Conservation (phyloP, 2,113 vertebrate species). For the Phyllostomus hastatus region DNA sequence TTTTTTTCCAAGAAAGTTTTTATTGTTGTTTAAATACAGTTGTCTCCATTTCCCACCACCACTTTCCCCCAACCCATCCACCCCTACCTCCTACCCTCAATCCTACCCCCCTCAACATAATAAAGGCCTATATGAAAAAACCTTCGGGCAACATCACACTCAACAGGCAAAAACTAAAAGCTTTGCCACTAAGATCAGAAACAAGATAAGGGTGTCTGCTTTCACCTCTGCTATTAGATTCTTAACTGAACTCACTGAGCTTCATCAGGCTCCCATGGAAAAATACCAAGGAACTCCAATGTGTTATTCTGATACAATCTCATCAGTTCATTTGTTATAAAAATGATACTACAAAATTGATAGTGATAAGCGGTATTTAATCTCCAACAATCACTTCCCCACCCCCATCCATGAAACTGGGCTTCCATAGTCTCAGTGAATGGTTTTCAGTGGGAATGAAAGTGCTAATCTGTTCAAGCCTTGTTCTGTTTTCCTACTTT, state of each 20-base stretch:
- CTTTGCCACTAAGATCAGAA: no score
- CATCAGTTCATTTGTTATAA: not conserved
- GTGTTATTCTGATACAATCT: not conserved
- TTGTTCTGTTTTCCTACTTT: not conserved
- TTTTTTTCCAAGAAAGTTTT: no score
- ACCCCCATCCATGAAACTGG: not conserved
- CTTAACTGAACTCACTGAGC: not conserved
- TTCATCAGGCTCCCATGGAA: not conserved
- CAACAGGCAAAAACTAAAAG: no score
- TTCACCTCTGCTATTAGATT: not conserved
- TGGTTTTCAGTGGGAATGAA: not conserved
- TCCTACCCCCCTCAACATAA: no score
- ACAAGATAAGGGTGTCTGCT: no score
- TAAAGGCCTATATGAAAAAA: no score
- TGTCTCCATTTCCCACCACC: no score
- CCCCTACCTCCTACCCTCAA: no score
- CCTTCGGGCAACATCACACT: no score
- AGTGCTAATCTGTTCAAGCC: not conserved
- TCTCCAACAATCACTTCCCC: not conserved
- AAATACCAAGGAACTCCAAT: not conserved
- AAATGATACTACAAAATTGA: not conserved
- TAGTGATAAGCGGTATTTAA: not conserved
- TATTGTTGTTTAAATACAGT: no score
- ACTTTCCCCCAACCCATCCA: no score
- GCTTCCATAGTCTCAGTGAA: not conserved